Conservation (phyloP, 2,888 invertebrate genomes). For the Nomada lathburiana region DNA sequence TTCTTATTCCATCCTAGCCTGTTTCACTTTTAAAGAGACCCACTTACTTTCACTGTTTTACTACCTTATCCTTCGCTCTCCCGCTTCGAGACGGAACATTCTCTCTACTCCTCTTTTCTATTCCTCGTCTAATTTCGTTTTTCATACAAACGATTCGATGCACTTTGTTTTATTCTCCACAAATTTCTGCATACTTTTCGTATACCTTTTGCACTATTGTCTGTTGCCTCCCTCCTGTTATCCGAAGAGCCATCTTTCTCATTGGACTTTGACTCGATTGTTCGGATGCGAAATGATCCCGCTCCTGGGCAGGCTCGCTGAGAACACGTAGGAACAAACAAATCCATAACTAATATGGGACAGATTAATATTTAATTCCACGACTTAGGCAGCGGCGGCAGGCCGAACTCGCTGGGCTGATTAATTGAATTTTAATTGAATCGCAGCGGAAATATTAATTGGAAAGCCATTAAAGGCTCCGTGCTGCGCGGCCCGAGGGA, state of each 20-base stretch:
- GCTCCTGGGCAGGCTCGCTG: conserved; percentile 1
- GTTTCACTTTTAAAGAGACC: conserved; percentile 12
- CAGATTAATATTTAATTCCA: conserved; percentile 81
- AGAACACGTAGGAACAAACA: conserved; percentile 67
- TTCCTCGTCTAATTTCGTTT: no score
- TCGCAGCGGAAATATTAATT: conserved; percentile 78
- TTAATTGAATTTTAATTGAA: conserved; percentile 82
- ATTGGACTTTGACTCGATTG: no score
- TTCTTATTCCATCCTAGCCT: not conserved
- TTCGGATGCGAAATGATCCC: not conserved
- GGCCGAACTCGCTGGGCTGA: conserved; percentile 65
- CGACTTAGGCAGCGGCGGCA: conserved; percentile 68
- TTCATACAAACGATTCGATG: no score
- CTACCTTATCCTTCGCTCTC: not conserved
- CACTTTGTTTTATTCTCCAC: no score
- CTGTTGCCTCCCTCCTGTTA: not conserved
- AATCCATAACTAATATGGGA: conserved; percentile 80
- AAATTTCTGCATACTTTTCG: no score
- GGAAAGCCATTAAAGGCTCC: conserved; percentile 71
- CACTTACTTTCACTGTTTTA: conserved; percentile 3
- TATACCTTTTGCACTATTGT: no score
- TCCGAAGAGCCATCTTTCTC: not conserved
- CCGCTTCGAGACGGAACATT: no score
- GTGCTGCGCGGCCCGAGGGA: conserved; percentile 47
- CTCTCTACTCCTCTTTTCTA: no score